Evolutionary conservation across 2,797 vertebrate genomes (phyloP).

Genomic region (Myioborus melanocephalus): DNA sequence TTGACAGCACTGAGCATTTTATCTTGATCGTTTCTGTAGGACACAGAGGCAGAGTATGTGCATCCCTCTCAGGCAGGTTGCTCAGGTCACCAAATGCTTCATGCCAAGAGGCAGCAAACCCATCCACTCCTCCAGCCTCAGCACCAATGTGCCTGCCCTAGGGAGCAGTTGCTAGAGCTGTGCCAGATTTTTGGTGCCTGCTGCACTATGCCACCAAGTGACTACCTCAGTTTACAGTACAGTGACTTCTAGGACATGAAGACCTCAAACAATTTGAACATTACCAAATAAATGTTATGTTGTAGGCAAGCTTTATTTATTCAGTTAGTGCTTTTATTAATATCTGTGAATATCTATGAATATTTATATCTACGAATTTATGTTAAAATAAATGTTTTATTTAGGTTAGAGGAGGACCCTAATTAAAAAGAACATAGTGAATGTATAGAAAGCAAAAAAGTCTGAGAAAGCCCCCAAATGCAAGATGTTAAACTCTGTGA

Average conservation of each 20-base stretch:
- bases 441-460: background rate
- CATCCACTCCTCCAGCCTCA: background rate
- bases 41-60: background rate
- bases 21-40: background rate
- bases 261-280: background rate
- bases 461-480: background rate
- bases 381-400: background rate
- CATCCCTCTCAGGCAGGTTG: background rate
- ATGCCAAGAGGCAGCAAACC: background rate
- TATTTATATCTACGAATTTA: background rate
- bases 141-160: background rate
- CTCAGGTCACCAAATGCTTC: background rate
- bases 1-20: background rate
- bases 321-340: background rate
- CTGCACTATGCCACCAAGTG: background rate
- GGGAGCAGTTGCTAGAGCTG: background rate
- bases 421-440: background rate
- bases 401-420: background rate
- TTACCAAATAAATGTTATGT: background rate
- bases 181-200: background rate
- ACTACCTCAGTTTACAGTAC: background rate
- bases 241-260: background rate
- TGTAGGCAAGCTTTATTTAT: background rate
- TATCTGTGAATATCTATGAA: background rate
- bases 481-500: background rate